A percentile compares a stretch with the other conserved stretches of the same genome.
Conservation (phyloP, 2,113 vertebrate species). For the Centrocercus urophasianus region DNA sequence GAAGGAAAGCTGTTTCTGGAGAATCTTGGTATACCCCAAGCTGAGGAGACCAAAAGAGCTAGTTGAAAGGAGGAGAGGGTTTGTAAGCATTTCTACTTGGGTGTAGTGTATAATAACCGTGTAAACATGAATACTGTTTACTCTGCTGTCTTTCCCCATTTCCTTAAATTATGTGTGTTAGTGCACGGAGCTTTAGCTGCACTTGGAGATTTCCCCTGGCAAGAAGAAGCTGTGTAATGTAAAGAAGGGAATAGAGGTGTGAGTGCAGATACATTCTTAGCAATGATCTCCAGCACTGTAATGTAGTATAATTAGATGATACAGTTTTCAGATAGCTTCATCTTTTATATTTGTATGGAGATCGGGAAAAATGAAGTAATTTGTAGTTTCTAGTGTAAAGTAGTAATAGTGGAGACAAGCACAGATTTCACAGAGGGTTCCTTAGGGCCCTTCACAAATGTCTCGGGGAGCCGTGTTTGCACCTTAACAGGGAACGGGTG, state of each 20-base stretch:
- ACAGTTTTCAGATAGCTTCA: slow-evolving; percentile 42
- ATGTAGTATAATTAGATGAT: slow-evolving; percentile 43
- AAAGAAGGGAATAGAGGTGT: neutral
- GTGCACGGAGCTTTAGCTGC: slow-evolving; percentile 23
- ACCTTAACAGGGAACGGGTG: slow-evolving; percentile 50
- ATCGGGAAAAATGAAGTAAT: slow-evolving; percentile 54
- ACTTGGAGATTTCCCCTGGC: slow-evolving; percentile 23
- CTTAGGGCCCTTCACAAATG: neutral
- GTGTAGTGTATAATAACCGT: neutral
- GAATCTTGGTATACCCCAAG: neutral
- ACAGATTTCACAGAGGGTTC: slow-evolving; percentile 57
- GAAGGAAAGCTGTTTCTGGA: neutral
- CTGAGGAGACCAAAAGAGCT: neutral
- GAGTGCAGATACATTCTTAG: neutral
- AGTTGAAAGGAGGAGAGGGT: neutral
- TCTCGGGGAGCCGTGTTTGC: slow-evolving; percentile 63
- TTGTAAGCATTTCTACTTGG: neutral
- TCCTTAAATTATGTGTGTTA: slow-evolving; percentile 29
- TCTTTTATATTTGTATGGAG: slow-evolving; percentile 69
- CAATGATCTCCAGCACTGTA: neutral
- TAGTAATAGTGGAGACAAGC: slow-evolving; percentile 66
- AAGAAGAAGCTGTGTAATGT: neutral
- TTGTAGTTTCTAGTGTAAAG: slow-evolving; percentile 56
- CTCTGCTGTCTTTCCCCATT: neutral
- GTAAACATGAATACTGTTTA: neutral